A percentile compares a stretch with the other conserved stretches of the same genome.
Conservation (phyloP, 2,797 vertebrate species). For the Galagoides demidoff region DNA sequence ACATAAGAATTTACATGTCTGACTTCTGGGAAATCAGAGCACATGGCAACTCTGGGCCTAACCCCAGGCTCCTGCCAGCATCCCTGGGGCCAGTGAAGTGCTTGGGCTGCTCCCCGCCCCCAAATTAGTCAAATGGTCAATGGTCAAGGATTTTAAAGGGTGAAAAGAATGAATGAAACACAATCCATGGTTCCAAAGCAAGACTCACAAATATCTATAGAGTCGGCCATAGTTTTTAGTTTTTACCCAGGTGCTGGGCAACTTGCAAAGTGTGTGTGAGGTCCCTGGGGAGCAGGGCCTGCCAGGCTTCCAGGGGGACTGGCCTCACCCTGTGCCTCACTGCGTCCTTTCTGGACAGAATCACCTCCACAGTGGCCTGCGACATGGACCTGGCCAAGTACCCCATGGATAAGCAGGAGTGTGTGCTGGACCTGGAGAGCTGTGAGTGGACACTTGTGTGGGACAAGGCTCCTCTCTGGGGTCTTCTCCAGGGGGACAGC, state of each 20-base stretch:
- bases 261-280: neutral
- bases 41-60: accelerated
- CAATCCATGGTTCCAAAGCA: neutral
- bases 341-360: slow-evolving; percentile 84
- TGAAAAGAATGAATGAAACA: too few species aligned
- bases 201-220: accelerated
- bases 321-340: neutral
- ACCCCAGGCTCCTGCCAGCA: accelerated
- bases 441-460: slow-evolving; percentile 89
- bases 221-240: neutral
- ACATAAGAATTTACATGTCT: neutral
- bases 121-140: neutral
- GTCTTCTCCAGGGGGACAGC: neutral
- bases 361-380: slow-evolving; percentile 97
- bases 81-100: neutral
- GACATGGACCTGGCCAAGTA: slow-evolving; percentile 99
- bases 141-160: neutral
- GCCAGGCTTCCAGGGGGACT: neutral
- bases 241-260: neutral
- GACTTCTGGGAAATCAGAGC: neutral
- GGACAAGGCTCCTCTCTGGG: neutral
- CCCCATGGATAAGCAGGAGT: slow-evolving; percentile 99
- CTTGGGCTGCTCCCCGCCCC: neutral
- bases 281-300: neutral
- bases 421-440: slow-evolving; percentile 98